phyloP scores from a whole-genome alignment of 2,113 vertebrate species.

The Sander lucioperca region DNA sequence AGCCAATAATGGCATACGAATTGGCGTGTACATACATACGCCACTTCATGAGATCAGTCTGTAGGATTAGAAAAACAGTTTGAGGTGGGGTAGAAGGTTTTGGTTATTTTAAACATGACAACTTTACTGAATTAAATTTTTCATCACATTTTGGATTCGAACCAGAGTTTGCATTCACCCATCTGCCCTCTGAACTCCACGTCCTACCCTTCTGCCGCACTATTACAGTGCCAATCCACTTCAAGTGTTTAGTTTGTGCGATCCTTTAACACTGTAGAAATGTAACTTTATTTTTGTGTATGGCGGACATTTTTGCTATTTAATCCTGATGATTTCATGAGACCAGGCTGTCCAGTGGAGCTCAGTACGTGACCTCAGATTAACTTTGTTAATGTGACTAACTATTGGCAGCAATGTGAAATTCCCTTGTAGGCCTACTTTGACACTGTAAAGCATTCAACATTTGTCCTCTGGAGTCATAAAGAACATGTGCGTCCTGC shows the following conservation, averaged over 20 bases:
- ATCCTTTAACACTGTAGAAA: neutral
- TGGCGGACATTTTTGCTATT: neutral
- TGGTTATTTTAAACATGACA: conserved; percentile 1
- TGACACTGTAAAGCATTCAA: neutral
- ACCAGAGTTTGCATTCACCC: neutral
- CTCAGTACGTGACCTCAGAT: neutral
- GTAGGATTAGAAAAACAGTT: neutral
- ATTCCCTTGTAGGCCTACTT: neutral
- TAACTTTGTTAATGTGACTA: neutral
- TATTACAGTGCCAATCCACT: conserved; percentile 14
- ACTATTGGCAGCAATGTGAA: neutral
- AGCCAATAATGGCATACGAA: too few species aligned
- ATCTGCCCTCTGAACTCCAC: conserved; percentile 27
- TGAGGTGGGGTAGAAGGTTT: neutral
- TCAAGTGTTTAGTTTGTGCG: neutral
- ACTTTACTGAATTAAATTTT: neutral
- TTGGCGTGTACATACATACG: too few species aligned
- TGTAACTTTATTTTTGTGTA: neutral
- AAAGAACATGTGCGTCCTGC: neutral
- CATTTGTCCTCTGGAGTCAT: neutral
- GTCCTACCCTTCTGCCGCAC: neutral
- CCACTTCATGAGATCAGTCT: too few species aligned
- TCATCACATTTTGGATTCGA: conserved; percentile 7
- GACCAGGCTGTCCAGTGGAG: neutral
- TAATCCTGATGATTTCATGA: neutral